Evolutionary conservation across 2,888 invertebrate species (phyloP).

Genomic region (Phengaris alcon): DNA sequence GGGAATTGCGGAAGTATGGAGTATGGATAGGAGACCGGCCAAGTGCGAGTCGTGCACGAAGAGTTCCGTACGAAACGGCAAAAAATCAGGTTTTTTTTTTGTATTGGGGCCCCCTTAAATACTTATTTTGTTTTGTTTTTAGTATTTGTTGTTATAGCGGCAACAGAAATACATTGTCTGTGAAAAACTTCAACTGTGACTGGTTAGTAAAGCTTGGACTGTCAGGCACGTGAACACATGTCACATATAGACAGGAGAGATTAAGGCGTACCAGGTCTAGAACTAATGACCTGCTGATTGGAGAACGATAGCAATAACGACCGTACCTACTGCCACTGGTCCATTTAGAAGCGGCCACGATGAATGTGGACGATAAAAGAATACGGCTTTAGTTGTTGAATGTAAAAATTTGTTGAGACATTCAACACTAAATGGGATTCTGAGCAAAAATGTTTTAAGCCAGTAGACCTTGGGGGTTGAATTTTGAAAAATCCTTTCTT

Average conservation of each 20-base stretch:
- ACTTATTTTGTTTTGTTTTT: too few relatives aligned
- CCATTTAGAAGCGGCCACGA: neutral
- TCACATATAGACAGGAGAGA: neutral
- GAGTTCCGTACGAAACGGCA: too few relatives aligned
- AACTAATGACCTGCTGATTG: slow-evolving; percentile 15
- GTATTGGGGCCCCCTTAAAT: too few relatives aligned
- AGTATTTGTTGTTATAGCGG: neutral
- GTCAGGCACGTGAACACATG: too few relatives aligned
- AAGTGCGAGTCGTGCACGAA: too few relatives aligned
- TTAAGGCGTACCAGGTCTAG: slow-evolving; percentile 20
- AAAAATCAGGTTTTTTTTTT: too few relatives aligned
- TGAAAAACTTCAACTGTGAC: too few relatives aligned
- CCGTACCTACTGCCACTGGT: neutral
- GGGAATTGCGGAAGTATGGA: neutral
- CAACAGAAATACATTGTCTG: neutral
- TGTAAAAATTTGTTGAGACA: neutral
- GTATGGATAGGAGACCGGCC: neutral
- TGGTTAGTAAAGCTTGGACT: too few relatives aligned
- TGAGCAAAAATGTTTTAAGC: too few relatives aligned
- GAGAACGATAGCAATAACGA: slow-evolving; percentile 10
- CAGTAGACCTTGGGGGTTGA: too few relatives aligned
- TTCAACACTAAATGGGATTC: too few relatives aligned
- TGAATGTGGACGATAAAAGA: neutral
- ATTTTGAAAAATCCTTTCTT: too few relatives aligned
- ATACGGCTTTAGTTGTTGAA: neutral